Percentiles rank a stretch among this genome's conserved stretches.
Conservation (phyloP, 2,888 invertebrate genomes). For the Drosophila kambysellisi region DNA sequence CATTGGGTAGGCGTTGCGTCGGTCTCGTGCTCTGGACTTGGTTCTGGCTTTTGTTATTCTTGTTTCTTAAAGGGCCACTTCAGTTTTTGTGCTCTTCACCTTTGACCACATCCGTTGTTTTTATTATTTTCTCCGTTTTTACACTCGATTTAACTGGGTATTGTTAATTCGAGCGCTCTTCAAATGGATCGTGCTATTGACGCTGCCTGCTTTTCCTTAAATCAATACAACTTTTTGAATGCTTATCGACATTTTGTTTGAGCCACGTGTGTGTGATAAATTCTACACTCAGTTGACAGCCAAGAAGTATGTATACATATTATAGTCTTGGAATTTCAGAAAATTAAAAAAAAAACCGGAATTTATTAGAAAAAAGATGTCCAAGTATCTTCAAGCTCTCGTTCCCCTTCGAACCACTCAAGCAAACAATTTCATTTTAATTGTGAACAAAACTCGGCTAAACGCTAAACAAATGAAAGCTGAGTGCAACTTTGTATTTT, state of each 20-base stretch:
- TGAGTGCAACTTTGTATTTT: slow-evolving; percentile 47
- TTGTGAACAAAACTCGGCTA: slow-evolving; percentile 75
- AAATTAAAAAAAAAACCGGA: slow-evolving; percentile 28
- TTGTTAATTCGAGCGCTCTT: slow-evolving; percentile 34
- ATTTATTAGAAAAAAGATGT: slow-evolving; percentile 11
- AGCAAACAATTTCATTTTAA: slow-evolving; percentile 79
- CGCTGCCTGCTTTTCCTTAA: slow-evolving; percentile 9
- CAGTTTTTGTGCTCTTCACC: slow-evolving; percentile 44
- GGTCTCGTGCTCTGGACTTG: slow-evolving; percentile 63
- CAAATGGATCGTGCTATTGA: slow-evolving; percentile 66
- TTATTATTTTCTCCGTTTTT: slow-evolving; percentile 51
- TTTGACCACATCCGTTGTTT: slow-evolving; percentile 69
- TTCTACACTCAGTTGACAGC: slow-evolving; percentile 3
- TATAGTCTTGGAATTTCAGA: neutral
- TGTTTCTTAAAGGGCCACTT: slow-evolving; percentile 55
- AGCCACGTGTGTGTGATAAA: slow-evolving; percentile 26
- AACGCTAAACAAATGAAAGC: slow-evolving; percentile 79
- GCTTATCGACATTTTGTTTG: neutral
- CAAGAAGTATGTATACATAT: neutral
- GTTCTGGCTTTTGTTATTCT: slow-evolving; percentile 34
- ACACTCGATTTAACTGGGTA: slow-evolving; percentile 62
- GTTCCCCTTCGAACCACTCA: slow-evolving; percentile 42
- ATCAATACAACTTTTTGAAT: slow-evolving; percentile 1
- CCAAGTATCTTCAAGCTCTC: slow-evolving; percentile 18
- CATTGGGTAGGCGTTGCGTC: slow-evolving; percentile 56